Percentiles rank a stretch among this genome's conserved stretches.
Evolutionary conservation across 2,113 vertebrate genomes (phyloP).

Genomic region (Typhlomys cinereus): DNA sequence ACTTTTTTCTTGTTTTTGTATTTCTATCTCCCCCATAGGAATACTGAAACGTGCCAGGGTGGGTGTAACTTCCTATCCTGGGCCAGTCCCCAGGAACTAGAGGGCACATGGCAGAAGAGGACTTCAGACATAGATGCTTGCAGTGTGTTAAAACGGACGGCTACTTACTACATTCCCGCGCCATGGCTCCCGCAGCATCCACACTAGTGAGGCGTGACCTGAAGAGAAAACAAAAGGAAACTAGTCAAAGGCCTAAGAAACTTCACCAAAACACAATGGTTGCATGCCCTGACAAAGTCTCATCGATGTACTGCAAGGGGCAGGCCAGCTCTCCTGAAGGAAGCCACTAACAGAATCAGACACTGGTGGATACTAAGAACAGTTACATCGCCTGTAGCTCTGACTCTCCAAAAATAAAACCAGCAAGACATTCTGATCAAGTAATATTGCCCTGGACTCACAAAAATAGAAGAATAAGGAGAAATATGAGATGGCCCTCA

Average conservation of each 20-base stretch:
- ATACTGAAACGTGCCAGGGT: too few relatives aligned
- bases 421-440: constrained; percentile 9
- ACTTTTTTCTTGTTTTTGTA: neutral
- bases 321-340: neutral
- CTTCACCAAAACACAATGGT: neutral
- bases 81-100: too few relatives aligned
- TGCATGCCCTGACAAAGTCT: neutral
- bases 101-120: too few relatives aligned
- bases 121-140: neutral
- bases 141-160: neutral
- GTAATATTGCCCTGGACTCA: neutral
- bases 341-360: neutral
- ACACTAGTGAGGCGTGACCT: neutral
- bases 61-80: too few relatives aligned
- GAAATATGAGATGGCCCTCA: constrained; percentile 31
- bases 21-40: neutral
- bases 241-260: neutral
- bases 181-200: constrained; percentile 30
- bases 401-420: neutral
- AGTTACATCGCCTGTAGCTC: neutral
- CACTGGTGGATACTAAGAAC: neutral
- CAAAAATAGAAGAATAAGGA: neutral
- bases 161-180: constrained; percentile 61
- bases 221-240: neutral
- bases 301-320: neutral